Percentiles rank a stretch among this genome's conserved stretches.
phyloP scores from a whole-genome alignment of 2,797 vertebrate genomes.

The Phrynocephalus guinanensis region DNA sequence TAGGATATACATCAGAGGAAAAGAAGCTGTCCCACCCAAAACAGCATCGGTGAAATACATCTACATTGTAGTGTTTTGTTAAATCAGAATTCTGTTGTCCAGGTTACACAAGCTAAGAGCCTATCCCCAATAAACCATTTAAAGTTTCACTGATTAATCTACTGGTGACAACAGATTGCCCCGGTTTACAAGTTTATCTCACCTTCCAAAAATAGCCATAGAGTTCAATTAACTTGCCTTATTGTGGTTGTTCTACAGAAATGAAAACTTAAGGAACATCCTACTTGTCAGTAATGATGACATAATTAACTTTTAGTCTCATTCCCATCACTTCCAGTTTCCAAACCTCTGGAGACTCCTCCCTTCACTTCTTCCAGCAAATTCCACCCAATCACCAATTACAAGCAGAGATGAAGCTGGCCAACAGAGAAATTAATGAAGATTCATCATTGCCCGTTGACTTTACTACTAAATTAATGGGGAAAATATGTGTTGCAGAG shows the following conservation, averaged over 20 bases:
- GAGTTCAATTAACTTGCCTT: slow-evolving; percentile 48
- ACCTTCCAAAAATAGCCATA: slow-evolving; percentile 9
- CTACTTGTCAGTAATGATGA: slow-evolving; percentile 60
- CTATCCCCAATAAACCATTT: not conserved
- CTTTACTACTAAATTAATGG: slow-evolving; percentile 67
- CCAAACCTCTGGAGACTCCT: slow-evolving; percentile 56
- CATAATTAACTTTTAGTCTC: slow-evolving; percentile 58
- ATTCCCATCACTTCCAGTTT: slow-evolving; percentile 56
- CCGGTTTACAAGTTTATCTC: not conserved
- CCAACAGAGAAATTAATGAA: slow-evolving; percentile 54
- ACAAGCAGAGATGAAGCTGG: slow-evolving; percentile 52
- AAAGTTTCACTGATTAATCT: not conserved
- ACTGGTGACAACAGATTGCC: not conserved
- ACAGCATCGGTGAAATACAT: not conserved
- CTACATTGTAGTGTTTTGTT: not conserved
- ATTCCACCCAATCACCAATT: slow-evolving; percentile 64
- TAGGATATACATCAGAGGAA: not conserved
- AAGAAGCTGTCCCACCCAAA: not conserved
- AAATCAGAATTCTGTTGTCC: not conserved
- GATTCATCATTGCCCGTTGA: slow-evolving; percentile 63
- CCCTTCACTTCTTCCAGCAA: slow-evolving; percentile 57
- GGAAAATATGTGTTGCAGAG: slow-evolving; percentile 62
- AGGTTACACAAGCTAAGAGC: not conserved
- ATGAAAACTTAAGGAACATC: slow-evolving; percentile 55
- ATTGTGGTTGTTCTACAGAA: slow-evolving; percentile 31